A percentile compares a stretch with the other conserved stretches of the same genome.
Evolutionary conservation across 2,797 vertebrate species (phyloP).

Genomic region (Ficedula albicollis): DNA sequence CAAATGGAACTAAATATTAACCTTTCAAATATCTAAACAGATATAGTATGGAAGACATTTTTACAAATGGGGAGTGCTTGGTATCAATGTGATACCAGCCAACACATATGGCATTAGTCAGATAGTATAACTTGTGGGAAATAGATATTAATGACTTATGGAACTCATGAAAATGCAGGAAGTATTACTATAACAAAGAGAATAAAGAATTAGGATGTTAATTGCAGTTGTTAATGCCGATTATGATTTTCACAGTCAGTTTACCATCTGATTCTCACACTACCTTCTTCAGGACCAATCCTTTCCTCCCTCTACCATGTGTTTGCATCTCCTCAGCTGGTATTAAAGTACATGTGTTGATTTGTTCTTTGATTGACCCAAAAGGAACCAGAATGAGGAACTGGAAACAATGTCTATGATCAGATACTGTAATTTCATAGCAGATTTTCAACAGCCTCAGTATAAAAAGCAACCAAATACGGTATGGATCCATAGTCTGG

Average conservation of each 20-base stretch:
- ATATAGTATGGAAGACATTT: constrained; percentile 37
- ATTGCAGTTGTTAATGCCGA: background rate
- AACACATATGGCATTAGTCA: background rate
- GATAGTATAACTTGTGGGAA: background rate
- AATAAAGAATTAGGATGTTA: background rate
- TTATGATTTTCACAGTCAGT: background rate
- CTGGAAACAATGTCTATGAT: background rate
- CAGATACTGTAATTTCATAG: background rate
- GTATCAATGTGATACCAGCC: background rate
- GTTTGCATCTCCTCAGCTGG: background rate
- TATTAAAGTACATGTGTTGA: background rate
- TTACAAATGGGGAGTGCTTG: constrained; percentile 4
- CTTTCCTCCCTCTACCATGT: background rate
- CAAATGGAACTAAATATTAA: constrained; percentile 79
- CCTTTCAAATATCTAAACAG: constrained; percentile 74
- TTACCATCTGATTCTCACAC: background rate
- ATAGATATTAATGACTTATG: background rate
- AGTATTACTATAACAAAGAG: background rate
- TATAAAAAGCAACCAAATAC: background rate
- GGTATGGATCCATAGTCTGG: background rate
- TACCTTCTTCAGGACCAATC: background rate
- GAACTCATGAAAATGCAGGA: background rate
- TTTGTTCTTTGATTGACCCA: background rate
- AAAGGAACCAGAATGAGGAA: background rate
- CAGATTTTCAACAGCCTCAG: background rate